Percentiles rank a stretch among this genome's conserved stretches.
phyloP scores from a whole-genome alignment of 2,113 vertebrate species.

The Eretmochelys imbricata region DNA sequence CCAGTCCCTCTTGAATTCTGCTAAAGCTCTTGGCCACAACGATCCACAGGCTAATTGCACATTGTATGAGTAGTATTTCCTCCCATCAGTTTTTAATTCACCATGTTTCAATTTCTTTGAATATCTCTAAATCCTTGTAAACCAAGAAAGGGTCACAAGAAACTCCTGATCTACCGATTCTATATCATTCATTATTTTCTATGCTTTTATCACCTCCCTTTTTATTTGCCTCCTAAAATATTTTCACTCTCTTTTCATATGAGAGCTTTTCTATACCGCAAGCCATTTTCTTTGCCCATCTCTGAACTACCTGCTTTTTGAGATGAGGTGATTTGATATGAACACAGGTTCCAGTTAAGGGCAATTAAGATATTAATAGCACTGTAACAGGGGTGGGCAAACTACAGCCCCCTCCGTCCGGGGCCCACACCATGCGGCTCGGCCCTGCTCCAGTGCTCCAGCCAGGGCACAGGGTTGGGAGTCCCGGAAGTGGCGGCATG shows the following conservation, averaged over 20 bases:
- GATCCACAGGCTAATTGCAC: background rate
- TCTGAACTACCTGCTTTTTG: constrained; percentile 17
- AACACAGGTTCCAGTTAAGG: background rate
- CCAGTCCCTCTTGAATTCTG: background rate
- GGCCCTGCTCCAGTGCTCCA: too few species aligned
- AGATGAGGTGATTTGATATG: background rate
- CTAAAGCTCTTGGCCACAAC: background rate
- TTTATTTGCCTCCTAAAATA: background rate
- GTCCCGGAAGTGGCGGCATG: too few species aligned
- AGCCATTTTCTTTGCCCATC: background rate
- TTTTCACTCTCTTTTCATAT: background rate
- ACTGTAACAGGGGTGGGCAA: background rate
- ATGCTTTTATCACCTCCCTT: background rate
- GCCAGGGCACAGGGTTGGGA: too few species aligned
- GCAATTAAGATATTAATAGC: background rate
- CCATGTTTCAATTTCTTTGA: background rate
- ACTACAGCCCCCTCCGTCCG: rapidly evolving
- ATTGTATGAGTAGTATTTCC: background rate
- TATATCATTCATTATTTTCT: background rate
- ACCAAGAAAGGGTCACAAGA: background rate
- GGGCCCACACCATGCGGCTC: too few species aligned
- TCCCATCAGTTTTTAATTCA: background rate
- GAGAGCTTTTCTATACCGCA: background rate
- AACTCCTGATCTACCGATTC: background rate
- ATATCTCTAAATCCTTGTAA: background rate